Evolutionary conservation across 2,113 vertebrate genomes (phyloP), one percentile per base, ranked within the genome.

Genomic region (Chionomys nivalis): DNA sequence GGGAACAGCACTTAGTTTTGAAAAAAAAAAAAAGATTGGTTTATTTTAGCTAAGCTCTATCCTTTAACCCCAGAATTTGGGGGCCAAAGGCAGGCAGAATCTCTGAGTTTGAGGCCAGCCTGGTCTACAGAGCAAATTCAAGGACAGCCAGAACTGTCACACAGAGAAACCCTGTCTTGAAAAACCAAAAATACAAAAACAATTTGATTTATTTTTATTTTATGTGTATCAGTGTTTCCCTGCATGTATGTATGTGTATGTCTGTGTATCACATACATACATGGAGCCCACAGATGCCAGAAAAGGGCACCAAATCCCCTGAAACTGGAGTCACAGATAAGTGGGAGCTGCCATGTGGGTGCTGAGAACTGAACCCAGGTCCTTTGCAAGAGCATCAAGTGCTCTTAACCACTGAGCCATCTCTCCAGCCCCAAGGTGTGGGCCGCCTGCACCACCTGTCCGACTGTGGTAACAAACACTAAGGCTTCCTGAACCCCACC

Each of bases 401-500:
- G 24, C 24, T 42, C 58, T 83, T 42, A 83, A 63, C 81, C n/a
- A 42, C 81, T 83, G 79, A 83, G n/a, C 55, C 81, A 63, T 63
- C 81, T 63, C 81, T 63, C 55, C 52, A 61, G 52, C n/a, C 52
- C 23, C 13, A 8, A 82, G n/a, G 21, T 90, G 39, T 55, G 87
- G 58, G 79, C 33, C 39, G 28, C 47, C 87, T 70, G 36, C 47
- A 36, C 28, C 55, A 19, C 28, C 42, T 52, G 66, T 93, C 89
- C 31, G 33, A 75, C 58, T 7, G 28, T 73, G 76, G 52, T 58
- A 44, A 88, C 58, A 49, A 87, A 87, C 85, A 70, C 47, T 1
- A 61, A 49, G 85, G 42, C 44, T 96, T 96, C 93, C 96, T 78
- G 88, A 89, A 73, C 92, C 92, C 92, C 95, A 89, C 95, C 88